These are phyloP conservation scores for Syrrhaptes paradoxus DNA, from an alignment of 2,113 vertebrate genomes.

Conservation along the genomic window DNA sequence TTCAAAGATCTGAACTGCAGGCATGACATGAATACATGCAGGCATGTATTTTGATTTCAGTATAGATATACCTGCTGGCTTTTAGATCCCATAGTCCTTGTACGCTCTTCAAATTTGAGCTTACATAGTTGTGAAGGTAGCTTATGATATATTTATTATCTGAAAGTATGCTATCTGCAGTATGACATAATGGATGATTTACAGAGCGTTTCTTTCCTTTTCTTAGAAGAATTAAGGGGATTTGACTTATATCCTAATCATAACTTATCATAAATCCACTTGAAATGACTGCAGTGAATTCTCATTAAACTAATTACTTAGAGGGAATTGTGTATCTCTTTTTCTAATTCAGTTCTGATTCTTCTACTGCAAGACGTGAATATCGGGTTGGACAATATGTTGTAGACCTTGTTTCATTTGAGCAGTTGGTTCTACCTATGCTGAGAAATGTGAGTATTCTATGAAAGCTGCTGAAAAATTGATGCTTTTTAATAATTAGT, in stretches of 20 bases:
- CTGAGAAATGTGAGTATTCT: slow-evolving; percentile 84
- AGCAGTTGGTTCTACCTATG: slow-evolving; percentile 86
- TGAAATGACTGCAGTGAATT: not conserved
- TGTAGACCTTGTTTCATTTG: slow-evolving; percentile 89
- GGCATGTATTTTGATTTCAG: not conserved
- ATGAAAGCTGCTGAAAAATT: not conserved
- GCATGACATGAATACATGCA: not conserved
- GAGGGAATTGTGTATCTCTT: not conserved
- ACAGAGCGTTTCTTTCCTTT: not conserved
- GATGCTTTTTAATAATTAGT: not conserved
- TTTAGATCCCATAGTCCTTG: not conserved
- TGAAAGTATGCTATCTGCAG: not conserved
- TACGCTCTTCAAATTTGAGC: not conserved
- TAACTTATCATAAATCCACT: not conserved
- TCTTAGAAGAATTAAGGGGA: not conserved
- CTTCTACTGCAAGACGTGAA: slow-evolving; percentile 69
- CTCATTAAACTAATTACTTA: not conserved
- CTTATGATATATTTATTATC: not conserved
- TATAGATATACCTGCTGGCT: not conserved
- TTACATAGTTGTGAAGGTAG: not conserved
- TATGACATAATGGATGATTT: not conserved
- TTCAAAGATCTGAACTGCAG: not conserved
- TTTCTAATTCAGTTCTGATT: slow-evolving; percentile 67
- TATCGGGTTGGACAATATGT: slow-evolving; percentile 88
- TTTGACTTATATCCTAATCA: not conserved